These are phyloP conservation scores for Peromyscus nudipes DNA, from an alignment of 2,797 vertebrate genomes.

Conservation along the genomic window DNA sequence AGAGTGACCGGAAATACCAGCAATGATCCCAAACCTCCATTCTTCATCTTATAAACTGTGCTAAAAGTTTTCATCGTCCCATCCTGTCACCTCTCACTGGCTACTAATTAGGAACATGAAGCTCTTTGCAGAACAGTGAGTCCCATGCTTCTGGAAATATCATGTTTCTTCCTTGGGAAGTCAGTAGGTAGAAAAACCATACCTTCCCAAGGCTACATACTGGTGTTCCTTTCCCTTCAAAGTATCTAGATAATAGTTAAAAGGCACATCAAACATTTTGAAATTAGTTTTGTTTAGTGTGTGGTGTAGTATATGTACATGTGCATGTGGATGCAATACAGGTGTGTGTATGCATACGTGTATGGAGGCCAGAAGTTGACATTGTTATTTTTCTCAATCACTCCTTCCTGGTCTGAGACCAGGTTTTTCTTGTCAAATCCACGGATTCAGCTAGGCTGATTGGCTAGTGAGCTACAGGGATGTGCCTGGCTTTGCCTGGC, in stretches of 20 bases:
- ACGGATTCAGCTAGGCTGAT: neutral
- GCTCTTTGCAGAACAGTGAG: neutral
- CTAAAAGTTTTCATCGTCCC: neutral
- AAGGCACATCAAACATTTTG: neutral
- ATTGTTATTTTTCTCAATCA: neutral
- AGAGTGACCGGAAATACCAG: neutral
- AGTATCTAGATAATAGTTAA: neutral
- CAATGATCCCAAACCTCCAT: neutral
- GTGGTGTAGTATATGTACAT: neutral
- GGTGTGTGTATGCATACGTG: too few relatives aligned
- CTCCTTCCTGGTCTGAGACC: too few relatives aligned
- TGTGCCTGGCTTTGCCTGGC: neutral
- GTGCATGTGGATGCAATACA: neutral
- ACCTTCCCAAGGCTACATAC: neutral
- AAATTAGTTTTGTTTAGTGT: neutral
- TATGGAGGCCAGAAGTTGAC: neutral
- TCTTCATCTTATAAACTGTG: neutral
- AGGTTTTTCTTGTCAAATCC: neutral
- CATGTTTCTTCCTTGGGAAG: neutral
- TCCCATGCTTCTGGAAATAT: too few relatives aligned
- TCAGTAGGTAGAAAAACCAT: neutral
- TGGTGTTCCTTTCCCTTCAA: neutral
- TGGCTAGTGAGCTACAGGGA: neutral
- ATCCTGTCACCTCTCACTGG: neutral
- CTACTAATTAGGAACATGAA: neutral